Conservation (phyloP, 2,888 invertebrate genomes). For the Nemoura dubitans region DNA sequence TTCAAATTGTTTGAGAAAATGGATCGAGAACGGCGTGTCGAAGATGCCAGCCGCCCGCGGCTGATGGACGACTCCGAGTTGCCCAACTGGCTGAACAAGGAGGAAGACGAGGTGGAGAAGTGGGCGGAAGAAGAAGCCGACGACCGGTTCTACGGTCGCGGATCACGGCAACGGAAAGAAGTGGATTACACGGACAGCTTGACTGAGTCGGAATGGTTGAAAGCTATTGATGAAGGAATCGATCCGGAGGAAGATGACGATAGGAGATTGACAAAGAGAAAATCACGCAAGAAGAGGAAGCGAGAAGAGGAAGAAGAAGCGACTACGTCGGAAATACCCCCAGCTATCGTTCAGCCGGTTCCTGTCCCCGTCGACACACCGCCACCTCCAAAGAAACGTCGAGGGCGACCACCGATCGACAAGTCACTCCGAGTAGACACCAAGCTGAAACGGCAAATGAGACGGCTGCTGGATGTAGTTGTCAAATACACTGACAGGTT, state of each 20-base stretch:
- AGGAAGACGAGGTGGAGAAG: constrained; percentile 51
- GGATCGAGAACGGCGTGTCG: constrained; percentile 66
- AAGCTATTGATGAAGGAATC: constrained; percentile 54
- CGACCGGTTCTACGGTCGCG: constrained; percentile 60
- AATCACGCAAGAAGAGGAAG: constrained; percentile 52
- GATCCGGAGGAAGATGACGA: constrained; percentile 54
- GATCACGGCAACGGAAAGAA: constrained; percentile 65
- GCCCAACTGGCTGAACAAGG: constrained; percentile 64
- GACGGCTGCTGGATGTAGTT: constrained; percentile 62
- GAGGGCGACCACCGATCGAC: constrained; percentile 50
- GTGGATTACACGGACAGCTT: constrained; percentile 69
- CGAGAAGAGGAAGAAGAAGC: constrained; percentile 54
- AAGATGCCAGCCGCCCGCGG: constrained; percentile 63
- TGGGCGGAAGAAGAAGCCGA: constrained; percentile 59
- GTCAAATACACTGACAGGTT: constrained; percentile 63
- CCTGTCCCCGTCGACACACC: not conserved
- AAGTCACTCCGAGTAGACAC: constrained; percentile 43
- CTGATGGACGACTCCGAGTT: constrained; percentile 69
- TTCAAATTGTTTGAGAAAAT: constrained; percentile 67
- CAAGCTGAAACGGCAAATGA: constrained; percentile 58
- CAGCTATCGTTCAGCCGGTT: not conserved
- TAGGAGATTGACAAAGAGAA: constrained; percentile 51
- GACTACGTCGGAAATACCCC: constrained; percentile 47
- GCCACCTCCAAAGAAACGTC: constrained; percentile 47
- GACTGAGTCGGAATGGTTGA: constrained; percentile 70